Evolutionary conservation across 2,113 vertebrate genomes (phyloP).

Genomic region (Seriola quinqueradiata): DNA sequence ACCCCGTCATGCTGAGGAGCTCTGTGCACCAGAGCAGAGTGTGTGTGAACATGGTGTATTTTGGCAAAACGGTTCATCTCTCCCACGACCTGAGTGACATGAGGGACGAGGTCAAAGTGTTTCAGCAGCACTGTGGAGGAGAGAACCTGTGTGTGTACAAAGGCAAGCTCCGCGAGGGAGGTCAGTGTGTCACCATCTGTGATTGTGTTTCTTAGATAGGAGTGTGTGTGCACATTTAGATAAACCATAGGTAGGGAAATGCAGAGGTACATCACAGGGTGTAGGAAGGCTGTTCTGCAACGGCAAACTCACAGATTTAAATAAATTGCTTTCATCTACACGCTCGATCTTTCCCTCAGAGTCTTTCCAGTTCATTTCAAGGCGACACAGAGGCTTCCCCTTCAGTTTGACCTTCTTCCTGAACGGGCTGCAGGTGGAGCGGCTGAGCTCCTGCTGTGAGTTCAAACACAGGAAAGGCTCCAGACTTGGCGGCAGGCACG

Average conservation of each 20-base stretch:
- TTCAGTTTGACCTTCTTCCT: conserved; percentile 97
- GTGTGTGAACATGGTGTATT: conserved; percentile 89
- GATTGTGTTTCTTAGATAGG: not conserved
- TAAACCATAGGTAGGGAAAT: not conserved
- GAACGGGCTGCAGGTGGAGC: conserved; percentile 92
- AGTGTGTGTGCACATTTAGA: not conserved
- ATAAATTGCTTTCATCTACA: not conserved
- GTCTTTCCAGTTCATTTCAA: conserved; percentile 91
- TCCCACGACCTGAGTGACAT: conserved; percentile 79
- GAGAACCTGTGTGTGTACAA: conserved; percentile 95
- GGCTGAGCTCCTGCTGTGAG: conserved; percentile 98
- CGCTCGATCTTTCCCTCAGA: conserved; percentile 82
- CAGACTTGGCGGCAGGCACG: conserved; percentile 86
- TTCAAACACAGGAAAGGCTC: conserved; percentile 89
- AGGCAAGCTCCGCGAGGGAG: conserved; percentile 90
- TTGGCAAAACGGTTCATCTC: conserved; percentile 89
- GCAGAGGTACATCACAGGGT: not conserved
- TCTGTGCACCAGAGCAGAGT: conserved; percentile 85
- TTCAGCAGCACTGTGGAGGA: conserved; percentile 96
- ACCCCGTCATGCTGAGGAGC: conserved; percentile 82
- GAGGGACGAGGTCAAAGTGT: conserved; percentile 92
- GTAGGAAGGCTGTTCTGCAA: not conserved
- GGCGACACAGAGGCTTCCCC: conserved; percentile 92
- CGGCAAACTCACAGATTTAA: not conserved
- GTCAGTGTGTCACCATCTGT: conserved; percentile 76